These are phyloP conservation scores for Ctenopoma multispine DNA, from an alignment of 2,797 vertebrate species.

Conservation along the genomic window DNA sequence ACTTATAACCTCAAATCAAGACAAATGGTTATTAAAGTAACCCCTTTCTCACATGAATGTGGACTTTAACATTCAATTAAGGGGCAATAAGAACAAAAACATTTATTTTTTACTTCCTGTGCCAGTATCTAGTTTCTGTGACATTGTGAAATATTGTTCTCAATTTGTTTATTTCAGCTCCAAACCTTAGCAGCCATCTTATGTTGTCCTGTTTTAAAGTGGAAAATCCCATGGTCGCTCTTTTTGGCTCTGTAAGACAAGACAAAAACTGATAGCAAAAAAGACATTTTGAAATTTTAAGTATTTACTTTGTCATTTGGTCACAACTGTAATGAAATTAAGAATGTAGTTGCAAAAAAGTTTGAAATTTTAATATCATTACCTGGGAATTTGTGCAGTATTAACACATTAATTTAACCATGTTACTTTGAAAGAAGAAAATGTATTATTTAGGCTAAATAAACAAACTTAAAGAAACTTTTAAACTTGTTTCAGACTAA, in stretches of 20 bases:
- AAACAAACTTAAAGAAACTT: too few relatives aligned
- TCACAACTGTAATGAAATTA: too few relatives aligned
- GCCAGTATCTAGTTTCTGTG: neutral
- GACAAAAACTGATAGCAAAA: neutral
- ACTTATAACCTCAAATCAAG: too few relatives aligned
- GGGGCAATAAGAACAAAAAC: neutral
- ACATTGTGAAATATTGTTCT: too few relatives aligned
- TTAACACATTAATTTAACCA: too few relatives aligned
- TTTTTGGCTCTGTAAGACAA: slow-evolving; percentile 83
- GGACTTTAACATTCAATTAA: neutral
- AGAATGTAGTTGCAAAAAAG: too few relatives aligned
- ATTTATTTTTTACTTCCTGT: neutral
- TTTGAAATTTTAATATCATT: too few relatives aligned
- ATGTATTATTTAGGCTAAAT: too few relatives aligned
- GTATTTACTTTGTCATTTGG: too few relatives aligned
- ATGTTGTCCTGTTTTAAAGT: slow-evolving; percentile 88
- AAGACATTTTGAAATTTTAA: neutral
- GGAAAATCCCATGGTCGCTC: slow-evolving; percentile 90
- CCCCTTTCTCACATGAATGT: neutral
- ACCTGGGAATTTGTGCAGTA: too few relatives aligned
- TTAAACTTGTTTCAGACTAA: too few relatives aligned
- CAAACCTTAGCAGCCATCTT: slow-evolving; percentile 90
- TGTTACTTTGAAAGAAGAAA: too few relatives aligned
- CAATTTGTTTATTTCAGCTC: neutral
- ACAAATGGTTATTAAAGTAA: neutral